Percentiles rank a stretch among this genome's conserved stretches.
phyloP scores from a whole-genome alignment of 1,140 invertebrate genomes.

The Drosophila sp. region DNA sequence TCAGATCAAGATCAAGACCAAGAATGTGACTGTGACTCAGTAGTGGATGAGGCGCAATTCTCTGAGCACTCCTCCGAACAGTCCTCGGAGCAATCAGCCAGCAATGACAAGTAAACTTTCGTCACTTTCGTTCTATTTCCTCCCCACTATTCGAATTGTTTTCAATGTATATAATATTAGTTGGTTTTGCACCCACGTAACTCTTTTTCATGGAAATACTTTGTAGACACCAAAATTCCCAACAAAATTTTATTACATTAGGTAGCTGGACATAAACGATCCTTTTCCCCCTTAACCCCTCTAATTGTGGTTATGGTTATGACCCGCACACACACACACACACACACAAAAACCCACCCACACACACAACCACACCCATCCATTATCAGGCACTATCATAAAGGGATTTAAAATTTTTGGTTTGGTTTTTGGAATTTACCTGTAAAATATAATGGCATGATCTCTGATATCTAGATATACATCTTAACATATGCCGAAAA shows the following conservation, averaged over 20 bases:
- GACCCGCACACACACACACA: constrained; percentile 1
- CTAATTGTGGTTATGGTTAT: neutral
- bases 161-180: constrained; percentile 16
- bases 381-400: neutral
- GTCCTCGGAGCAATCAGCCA: constrained; percentile 32
- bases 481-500: no score
- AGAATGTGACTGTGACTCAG: neutral
- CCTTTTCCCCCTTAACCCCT: neutral
- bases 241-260: neutral
- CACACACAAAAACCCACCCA: neutral
- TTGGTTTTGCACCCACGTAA: neutral
- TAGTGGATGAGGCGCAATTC: constrained; percentile 18
- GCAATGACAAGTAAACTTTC: constrained; percentile 69
- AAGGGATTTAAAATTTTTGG: neutral
- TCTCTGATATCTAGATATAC: no score
- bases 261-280: neutral
- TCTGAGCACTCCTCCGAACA: constrained; percentile 16
- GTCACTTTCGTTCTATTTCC: neutral
- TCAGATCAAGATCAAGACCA: constrained; percentile 13
- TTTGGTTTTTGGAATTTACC: no score
- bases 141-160: neutral
- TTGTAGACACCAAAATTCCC: neutral
- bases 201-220: no score
- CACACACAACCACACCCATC: neutral
- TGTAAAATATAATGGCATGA: no score